phyloP scores from a whole-genome alignment of 2,888 invertebrate genomes.

The Coelopa pilipes region DNA sequence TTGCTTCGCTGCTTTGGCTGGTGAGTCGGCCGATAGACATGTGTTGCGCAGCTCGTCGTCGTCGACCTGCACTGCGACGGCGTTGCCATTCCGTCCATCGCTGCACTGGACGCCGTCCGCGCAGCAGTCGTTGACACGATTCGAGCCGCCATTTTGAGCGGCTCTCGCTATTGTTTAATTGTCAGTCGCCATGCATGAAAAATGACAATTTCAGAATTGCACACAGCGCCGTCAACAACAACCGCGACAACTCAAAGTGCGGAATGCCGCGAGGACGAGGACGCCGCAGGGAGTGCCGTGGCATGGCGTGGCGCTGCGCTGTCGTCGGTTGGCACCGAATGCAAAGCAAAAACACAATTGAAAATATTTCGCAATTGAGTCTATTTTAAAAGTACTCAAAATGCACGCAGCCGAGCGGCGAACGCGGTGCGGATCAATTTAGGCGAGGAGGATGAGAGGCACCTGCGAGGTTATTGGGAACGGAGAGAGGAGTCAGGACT shows the following conservation, averaged over 20 bases:
- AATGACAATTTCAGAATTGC: constrained; percentile 9
- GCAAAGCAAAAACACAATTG: constrained; percentile 14
- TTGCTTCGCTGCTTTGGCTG: neutral
- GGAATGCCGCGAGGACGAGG: neutral
- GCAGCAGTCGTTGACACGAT: constrained; percentile 10
- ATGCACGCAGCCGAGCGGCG: neutral
- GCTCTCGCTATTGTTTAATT: neutral
- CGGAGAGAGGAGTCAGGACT: neutral
- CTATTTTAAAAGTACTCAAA: constrained; percentile 19
- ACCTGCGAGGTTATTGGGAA: neutral
- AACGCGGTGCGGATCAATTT: neutral
- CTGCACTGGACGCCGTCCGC: neutral
- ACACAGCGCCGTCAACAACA: constrained; percentile 4
- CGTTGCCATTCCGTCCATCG: neutral
- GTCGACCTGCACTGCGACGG: neutral
- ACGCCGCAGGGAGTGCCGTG: no score
- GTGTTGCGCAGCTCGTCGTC: neutral
- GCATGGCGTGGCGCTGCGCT: neutral
- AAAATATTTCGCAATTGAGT: constrained; percentile 23
- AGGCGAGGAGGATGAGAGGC: neutral
- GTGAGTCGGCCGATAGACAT: neutral
- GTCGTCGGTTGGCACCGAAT: constrained; percentile 22
- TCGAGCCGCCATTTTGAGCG: neutral
- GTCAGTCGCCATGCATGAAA: constrained; percentile 1
- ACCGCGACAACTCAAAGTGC: neutral